Percentiles rank a stretch among this genome's conserved stretches.
Conservation (phyloP, 1,140 invertebrate species). For the Antheraea pernyi region DNA sequence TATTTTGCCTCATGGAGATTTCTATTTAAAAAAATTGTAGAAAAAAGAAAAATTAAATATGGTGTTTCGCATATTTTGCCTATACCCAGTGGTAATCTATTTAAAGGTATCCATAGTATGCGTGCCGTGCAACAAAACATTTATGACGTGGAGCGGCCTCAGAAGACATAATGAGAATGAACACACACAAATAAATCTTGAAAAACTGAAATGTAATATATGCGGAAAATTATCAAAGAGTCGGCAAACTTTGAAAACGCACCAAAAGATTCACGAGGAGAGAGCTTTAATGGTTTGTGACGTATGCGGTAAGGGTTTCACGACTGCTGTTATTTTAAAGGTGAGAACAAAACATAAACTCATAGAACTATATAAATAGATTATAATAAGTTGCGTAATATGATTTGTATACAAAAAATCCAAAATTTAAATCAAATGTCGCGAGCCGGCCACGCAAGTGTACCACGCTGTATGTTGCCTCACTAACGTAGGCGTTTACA, state of each 20-base stretch:
- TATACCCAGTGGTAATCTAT: too few species aligned
- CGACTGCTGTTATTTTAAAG: constrained; percentile 48
- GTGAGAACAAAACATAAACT: constrained; percentile 27
- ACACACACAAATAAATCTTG: constrained; percentile 43
- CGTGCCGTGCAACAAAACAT: constrained; percentile 58
- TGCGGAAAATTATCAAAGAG: constrained; percentile 65
- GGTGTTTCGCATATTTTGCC: constrained; percentile 13
- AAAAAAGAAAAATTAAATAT: too few species aligned
- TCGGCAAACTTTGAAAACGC: constrained; percentile 47
- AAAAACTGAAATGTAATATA: constrained; percentile 47
- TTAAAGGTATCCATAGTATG: constrained; percentile 49
- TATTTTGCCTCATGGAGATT: too few species aligned
- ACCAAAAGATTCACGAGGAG: constrained; percentile 52
- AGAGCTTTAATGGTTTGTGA: constrained; percentile 56
- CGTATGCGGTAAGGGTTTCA: constrained; percentile 63
- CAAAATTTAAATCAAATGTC: too few species aligned
- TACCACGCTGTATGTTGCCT: too few species aligned
- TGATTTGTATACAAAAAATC: too few species aligned
- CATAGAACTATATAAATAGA: too few species aligned
- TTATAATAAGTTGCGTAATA: too few species aligned
- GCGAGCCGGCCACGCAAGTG: too few species aligned
- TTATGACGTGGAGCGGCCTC: constrained; percentile 56
- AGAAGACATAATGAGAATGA: constrained; percentile 51
- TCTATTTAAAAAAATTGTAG: too few species aligned
- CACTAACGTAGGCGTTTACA: too few species aligned